These are phyloP conservation scores for Leptinotarsa juncta DNA, from an alignment of 2,888 invertebrate genomes.

Conservation along the genomic window DNA sequence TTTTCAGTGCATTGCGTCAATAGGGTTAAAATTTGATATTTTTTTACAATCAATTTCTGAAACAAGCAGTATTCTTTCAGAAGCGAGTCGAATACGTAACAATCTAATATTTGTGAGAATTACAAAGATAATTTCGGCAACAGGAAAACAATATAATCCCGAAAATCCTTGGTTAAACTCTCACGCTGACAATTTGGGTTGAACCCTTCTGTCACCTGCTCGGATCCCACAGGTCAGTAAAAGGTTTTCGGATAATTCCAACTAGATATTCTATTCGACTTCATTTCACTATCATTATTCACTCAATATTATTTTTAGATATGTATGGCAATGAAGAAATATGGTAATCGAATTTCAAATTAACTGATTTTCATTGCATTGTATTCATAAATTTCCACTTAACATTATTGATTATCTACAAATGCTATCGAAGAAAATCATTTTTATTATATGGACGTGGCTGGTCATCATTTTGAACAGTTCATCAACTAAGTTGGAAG, in stretches of 20 bases:
- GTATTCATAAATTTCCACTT: too few relatives aligned
- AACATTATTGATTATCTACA: too few relatives aligned
- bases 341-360: too few relatives aligned
- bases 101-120: constrained; percentile 45
- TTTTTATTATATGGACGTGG: too few relatives aligned
- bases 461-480: too few relatives aligned
- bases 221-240: constrained; percentile 25
- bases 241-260: constrained; percentile 32
- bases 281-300: neutral
- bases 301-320: too few relatives aligned
- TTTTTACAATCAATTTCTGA: neutral
- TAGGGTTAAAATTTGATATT: too few relatives aligned
- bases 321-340: too few relatives aligned
- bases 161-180: constrained; percentile 41
- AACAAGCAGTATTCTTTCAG: neutral
- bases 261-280: constrained; percentile 33
- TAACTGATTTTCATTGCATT: too few relatives aligned
- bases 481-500: too few relatives aligned
- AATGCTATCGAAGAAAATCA: too few relatives aligned
- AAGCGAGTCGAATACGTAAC: constrained; percentile 24
- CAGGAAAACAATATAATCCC: constrained; percentile 47
- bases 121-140: constrained; percentile 43
- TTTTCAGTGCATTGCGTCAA: too few relatives aligned
- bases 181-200: constrained; percentile 45
- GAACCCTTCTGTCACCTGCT: constrained; percentile 44